Evolutionary conservation across 2,113 vertebrate species (phyloP).

Genomic region (Vulpes lagopus): DNA sequence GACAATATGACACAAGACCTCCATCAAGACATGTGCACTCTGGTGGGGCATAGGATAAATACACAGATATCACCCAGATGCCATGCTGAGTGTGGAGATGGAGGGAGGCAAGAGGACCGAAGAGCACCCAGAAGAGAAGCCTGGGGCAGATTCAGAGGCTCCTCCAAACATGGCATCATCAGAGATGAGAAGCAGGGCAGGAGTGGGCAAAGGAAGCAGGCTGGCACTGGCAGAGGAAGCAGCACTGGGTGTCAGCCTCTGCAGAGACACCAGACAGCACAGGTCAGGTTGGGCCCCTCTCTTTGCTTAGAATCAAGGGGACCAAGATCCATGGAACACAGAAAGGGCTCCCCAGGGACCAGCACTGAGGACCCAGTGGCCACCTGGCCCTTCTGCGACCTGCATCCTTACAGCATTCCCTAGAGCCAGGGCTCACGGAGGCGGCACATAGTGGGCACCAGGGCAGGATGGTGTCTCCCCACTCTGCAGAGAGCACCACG

Average conservation of each 20-base stretch:
- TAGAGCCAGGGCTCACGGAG: rapidly evolving
- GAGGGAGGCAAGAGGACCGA: rapidly evolving
- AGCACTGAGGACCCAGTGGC: background rate
- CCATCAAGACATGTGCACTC: rapidly evolving
- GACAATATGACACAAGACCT: background rate
- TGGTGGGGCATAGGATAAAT: background rate
- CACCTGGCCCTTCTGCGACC: background rate
- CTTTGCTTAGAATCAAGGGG: background rate
- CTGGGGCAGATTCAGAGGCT: background rate
- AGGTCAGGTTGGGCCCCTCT: background rate
- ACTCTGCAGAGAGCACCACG: background rate
- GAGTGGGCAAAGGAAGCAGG: no score
- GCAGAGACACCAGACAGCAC: background rate
- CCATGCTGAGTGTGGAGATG: background rate
- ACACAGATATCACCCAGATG: background rate
- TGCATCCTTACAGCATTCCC: background rate
- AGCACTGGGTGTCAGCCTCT: rapidly evolving
- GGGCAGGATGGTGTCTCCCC: rapidly evolving
- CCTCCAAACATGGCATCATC: background rate
- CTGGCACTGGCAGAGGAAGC: background rate
- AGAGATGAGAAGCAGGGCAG: background rate
- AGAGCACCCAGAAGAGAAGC: background rate
- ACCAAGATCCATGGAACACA: background rate
- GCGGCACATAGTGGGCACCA: rapidly evolving
- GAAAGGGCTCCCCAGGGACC: background rate